phyloP scores from a whole-genome alignment of 2,888 invertebrate genomes.

The Lepidochrysops patricia region DNA sequence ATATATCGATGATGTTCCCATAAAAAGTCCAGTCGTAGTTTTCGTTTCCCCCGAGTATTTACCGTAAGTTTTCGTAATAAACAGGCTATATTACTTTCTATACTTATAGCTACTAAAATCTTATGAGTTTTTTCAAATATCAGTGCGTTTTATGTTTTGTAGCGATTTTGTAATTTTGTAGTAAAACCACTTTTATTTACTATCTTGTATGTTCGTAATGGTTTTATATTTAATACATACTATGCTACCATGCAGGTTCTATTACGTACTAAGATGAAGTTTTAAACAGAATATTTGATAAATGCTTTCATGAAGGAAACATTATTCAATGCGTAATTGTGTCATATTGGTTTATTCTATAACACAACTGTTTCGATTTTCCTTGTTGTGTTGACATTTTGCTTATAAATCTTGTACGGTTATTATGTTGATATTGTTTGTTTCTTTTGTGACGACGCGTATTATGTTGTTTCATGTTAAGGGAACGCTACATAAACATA shows the following conservation, averaged over 20 bases:
- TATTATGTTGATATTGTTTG: slow-evolving; percentile 7
- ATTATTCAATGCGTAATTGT: slow-evolving; percentile 4
- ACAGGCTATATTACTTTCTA: background rate
- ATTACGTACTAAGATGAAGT: background rate
- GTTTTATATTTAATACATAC: background rate
- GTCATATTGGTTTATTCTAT: background rate
- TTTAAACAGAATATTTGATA: too few species aligned
- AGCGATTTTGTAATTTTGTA: too few species aligned
- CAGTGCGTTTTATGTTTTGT: background rate
- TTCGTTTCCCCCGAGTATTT: background rate
- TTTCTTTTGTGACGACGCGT: slow-evolving; percentile 3
- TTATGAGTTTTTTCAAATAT: background rate
- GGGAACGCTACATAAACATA: background rate
- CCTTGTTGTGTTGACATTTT: slow-evolving; percentile 8
- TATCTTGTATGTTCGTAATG: background rate
- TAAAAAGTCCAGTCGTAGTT: background rate
- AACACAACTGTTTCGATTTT: background rate
- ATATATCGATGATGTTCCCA: too few species aligned
- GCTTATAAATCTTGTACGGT: background rate
- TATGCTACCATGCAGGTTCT: background rate
- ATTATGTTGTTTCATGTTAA: slow-evolving; percentile 6
- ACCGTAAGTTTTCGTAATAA: background rate
- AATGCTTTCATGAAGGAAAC: background rate
- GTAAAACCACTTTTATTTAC: background rate
- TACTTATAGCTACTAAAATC: background rate